These are phyloP conservation scores for Panthera tigris DNA, from an alignment of 2,113 vertebrate species.

Conservation along the genomic window DNA sequence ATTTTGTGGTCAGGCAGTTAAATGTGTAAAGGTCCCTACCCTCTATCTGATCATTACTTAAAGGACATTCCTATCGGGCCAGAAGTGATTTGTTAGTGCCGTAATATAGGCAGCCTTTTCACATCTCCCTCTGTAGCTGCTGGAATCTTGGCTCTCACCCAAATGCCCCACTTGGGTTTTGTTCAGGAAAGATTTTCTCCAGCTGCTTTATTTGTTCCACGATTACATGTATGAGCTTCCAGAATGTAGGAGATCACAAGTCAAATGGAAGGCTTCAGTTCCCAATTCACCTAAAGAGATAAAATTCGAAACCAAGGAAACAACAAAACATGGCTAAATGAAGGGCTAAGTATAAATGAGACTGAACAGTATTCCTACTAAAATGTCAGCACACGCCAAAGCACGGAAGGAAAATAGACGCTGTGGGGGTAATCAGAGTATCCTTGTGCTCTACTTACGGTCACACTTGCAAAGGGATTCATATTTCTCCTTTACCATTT, in stretches of 20 bases:
- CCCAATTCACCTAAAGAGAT: constrained; percentile 56
- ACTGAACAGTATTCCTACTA: neutral
- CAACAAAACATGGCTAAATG: constrained; percentile 42
- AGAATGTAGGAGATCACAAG: constrained; percentile 68
- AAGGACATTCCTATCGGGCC: constrained; percentile 22
- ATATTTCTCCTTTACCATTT: neutral
- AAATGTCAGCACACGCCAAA: constrained; percentile 23
- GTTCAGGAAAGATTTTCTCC: constrained; percentile 76
- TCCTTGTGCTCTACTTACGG: neutral
- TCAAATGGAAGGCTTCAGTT: constrained; percentile 74
- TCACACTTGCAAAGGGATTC: neutral
- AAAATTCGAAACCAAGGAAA: constrained; percentile 69
- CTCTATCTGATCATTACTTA: constrained; percentile 38
- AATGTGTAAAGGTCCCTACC: neutral
- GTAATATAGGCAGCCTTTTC: constrained; percentile 25
- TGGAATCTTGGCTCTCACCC: constrained; percentile 66
- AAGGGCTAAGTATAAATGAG: constrained; percentile 49
- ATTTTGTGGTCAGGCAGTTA: constrained; percentile 37
- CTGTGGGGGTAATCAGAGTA: neutral
- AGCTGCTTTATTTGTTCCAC: constrained; percentile 77
- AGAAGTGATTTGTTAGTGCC: constrained; percentile 14
- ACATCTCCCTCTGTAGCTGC: constrained; percentile 46
- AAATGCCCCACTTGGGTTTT: constrained; percentile 79
- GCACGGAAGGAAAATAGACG: neutral
- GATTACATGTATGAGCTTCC: constrained; percentile 75